Evolutionary conservation across 2,888 invertebrate genomes (phyloP), one percentile per base, ranked within the genome.

Genomic region (Ennomos quercinarius): DNA sequence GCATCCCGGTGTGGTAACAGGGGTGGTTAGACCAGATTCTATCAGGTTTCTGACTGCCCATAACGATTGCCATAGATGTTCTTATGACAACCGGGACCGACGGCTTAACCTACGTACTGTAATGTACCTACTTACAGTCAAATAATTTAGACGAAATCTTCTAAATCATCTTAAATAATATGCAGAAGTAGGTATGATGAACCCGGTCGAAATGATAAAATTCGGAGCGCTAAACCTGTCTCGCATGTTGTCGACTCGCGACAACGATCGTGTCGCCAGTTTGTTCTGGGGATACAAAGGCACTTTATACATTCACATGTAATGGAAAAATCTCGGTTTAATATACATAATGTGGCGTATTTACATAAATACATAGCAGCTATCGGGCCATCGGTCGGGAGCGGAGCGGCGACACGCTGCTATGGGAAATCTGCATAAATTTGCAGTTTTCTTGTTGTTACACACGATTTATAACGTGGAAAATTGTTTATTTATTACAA

Each of bases 401-500:
- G 60, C 68, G 72, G 71, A 72, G 68, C 64, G 78, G 77, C 81
- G 83, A 79, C 80, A 80, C 80, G 77, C 80, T 76, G 80, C 75
- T 52, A 80, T 73, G 79, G 80, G 78, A 87, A 86, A 88, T 88
- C 85, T 88, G 85, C 88, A 89, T 89, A 84, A 83, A 87, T 88
- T 87, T 88, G 85, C 87, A 88, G 86, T 89, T 87, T 84, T 83
- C 86, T 84, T 86, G 84, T 82, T 87, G 84, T 84, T 85, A 80
- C 76, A 80, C 77, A 70, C 76, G 73, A 84, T 85, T 84, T 86
- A 89, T 82, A 77, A 77, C 71, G 78, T 80, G 83, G 82, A 86
- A 87, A 88, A 87, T 87, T 86, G 80, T 80, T 86, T 86, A 85
- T 88, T 87, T 87, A 87, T 85, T 76, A 72, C 69, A 71, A 70